Base-by-base conservation (phyloP, 2,888 invertebrate genomes). In the Philaethria dido region DNA sequence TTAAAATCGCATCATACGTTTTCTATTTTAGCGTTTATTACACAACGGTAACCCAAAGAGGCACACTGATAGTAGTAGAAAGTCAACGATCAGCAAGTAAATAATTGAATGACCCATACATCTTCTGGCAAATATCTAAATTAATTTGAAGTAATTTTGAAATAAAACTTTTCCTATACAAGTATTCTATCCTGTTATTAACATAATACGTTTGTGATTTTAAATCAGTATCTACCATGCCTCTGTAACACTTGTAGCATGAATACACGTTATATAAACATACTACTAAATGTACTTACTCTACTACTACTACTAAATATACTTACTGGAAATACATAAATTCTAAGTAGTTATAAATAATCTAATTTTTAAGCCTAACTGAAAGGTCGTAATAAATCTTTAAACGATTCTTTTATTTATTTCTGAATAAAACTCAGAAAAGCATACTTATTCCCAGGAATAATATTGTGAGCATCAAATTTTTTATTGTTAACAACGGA, bases 21-120 rank as follows among this genome's bases (percentile, higher is more conserved):
- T 89, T 89, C 89, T 87, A 87, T 88, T 88, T 89, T 87, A 87
- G 82, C 85, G 78, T 82, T 78, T 69, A 79, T 88, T 89, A 87
- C 85, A 85, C 86, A 88, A 77, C 74, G 75, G 75, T 75, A 80
- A 82, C 80, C 84, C 76, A 75, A 74, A 75, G 85, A 84, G 75
- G 81, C 83, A 78, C 83, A 77, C 44, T 45, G 77, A 75, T 52
- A 79, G 78, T 76, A 72, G 79, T 91, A 89, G 91, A 91, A 89
- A 90, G 89, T 86, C 80, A 74, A 72, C 77, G 74, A 75, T 73
- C 73, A 74, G 72, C 73, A 74, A 72, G 64, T 36, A 77, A 74
- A 75, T 78, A 83, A 86, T 84, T 78, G 78, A 81, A 75, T 88
- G 86, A 88, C 81, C 86, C 86, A 86, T 82, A 50, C 60, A 64